Percentiles rank a stretch among this genome's conserved stretches.
Evolutionary conservation across 2,113 vertebrate genomes (phyloP).

Genomic region (Dendropsophus ebraccatus): DNA sequence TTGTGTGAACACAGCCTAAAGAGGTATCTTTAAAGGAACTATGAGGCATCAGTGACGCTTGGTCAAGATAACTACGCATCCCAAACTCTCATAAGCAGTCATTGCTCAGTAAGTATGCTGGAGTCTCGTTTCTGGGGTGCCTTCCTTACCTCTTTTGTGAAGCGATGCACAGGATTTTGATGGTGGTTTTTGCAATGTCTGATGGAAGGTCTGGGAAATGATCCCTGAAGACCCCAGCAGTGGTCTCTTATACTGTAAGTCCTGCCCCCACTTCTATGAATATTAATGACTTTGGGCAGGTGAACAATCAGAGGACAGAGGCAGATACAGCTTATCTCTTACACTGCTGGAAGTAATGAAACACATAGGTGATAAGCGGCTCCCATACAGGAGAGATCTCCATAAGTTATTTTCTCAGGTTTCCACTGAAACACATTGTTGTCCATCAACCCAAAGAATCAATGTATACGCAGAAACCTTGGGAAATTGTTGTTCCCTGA

Average conservation of each 20-base stretch:
- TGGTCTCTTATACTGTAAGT: neutral
- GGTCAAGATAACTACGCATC: too few species aligned
- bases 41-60: too few species aligned
- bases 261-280: neutral
- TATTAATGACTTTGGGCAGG: neutral
- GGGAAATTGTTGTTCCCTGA: neutral
- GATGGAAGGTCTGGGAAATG: neutral
- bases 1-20: neutral
- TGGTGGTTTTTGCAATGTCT: neutral
- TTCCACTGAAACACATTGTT: neutral
- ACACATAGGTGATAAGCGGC: neutral
- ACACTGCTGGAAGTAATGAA: neutral
- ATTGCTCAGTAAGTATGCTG: too few species aligned
- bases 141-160: conserved; percentile 9
- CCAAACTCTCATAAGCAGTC: too few species aligned
- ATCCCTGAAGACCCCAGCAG: neutral
- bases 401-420: neutral
- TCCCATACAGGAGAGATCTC: neutral
- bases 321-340: conserved; percentile 4
- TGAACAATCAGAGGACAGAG: conserved; percentile 7
- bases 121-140: neutral
- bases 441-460: neutral
- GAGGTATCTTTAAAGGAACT: too few species aligned
- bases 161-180: neutral
- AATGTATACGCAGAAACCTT: neutral